These are phyloP conservation scores for Raja brachyura DNA, from an alignment of 2,113 vertebrate genomes.

Conservation along the genomic window DNA sequence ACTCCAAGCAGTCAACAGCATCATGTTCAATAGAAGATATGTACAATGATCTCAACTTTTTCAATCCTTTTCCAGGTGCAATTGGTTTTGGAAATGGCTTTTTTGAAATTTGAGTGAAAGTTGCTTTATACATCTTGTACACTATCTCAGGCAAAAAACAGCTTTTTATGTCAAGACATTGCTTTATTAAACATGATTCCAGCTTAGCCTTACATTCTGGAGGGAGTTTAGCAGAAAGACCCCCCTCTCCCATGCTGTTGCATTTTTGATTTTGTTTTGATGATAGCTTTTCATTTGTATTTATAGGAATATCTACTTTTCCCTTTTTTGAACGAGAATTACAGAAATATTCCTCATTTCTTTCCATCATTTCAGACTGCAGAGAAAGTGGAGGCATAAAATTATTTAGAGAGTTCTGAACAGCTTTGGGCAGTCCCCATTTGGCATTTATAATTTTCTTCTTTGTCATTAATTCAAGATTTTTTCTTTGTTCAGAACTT, in stretches of 20 bases:
- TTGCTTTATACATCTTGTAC: not conserved
- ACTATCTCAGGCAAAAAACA: not conserved
- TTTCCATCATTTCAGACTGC: not conserved
- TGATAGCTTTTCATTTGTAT: not conserved
- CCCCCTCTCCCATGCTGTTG: not conserved
- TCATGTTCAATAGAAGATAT: constrained; percentile 28
- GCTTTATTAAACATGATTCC: constrained; percentile 18
- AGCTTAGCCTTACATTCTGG: not conserved
- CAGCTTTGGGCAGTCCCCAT: not conserved
- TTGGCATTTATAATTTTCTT: constrained; percentile 27
- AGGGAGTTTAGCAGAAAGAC: not conserved
- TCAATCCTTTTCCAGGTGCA: not conserved
- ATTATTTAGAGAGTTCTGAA: not conserved
- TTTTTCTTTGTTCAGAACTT: not conserved
- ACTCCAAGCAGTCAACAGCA: constrained; percentile 1
- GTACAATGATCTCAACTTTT: not conserved
- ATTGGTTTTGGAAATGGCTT: not conserved
- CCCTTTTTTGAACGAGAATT: not conserved
- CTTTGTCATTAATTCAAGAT: not conserved
- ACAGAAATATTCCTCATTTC: not conserved
- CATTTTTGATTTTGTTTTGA: not conserved
- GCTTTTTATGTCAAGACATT: not conserved
- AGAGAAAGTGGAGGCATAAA: not conserved
- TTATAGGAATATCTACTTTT: too few species aligned
- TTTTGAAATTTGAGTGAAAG: not conserved